These are phyloP conservation scores for Alethe diademata DNA, from an alignment of 2,113 vertebrate species.

Conservation along the genomic window DNA sequence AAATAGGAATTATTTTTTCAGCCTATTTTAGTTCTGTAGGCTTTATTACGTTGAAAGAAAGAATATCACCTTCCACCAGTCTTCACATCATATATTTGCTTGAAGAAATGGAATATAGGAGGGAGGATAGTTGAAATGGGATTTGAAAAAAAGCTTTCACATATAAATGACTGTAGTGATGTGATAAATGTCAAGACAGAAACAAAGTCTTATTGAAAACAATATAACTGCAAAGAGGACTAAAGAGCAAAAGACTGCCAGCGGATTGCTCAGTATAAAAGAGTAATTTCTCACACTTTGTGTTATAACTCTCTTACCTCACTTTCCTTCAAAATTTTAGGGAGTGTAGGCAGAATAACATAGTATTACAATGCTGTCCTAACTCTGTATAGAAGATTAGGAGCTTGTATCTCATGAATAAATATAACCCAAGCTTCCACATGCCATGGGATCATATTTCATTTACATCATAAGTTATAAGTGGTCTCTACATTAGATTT, in stretches of 20 bases:
- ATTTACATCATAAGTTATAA: constrained; percentile 47
- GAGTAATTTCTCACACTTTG: neutral
- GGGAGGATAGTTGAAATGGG: neutral
- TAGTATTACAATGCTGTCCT: neutral
- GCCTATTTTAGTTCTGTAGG: neutral
- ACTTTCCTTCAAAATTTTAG: neutral
- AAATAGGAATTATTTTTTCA: neutral
- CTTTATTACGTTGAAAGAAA: neutral
- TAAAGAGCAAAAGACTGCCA: neutral
- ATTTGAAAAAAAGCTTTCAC: neutral
- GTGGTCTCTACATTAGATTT: constrained; percentile 42
- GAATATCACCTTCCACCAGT: neutral
- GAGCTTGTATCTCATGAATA: neutral
- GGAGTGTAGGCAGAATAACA: neutral
- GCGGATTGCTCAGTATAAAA: neutral
- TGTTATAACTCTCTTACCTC: neutral
- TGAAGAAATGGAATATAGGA: neutral
- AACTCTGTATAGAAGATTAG: neutral
- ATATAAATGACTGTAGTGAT: neutral
- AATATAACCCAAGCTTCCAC: constrained; percentile 6
- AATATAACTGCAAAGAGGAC: neutral
- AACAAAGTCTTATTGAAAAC: neutral
- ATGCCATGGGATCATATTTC: constrained; percentile 18
- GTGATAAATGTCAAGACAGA: neutral
- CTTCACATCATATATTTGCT: neutral